Evolutionary conservation across 2,113 vertebrate species (phyloP), one percentile per base, ranked within the genome.

Genomic region (Pseudopipra pipra): DNA sequence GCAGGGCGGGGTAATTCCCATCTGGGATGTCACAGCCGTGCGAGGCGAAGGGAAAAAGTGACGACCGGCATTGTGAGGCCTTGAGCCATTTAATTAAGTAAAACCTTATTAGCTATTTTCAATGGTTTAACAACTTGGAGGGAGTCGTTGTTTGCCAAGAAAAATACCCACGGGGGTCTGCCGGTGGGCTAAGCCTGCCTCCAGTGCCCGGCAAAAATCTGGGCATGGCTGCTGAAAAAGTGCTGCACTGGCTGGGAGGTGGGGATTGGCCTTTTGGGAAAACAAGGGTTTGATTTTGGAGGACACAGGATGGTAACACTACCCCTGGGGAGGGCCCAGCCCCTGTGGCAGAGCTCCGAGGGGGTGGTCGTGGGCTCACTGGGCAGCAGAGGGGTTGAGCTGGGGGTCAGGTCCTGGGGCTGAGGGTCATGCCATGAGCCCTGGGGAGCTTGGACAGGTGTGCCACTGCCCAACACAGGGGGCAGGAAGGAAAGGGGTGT

Each of bases 371-470:
- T 62, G 52, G 28, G n/a, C 39, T 82, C 3, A 0, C 39, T 9
- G 68, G 65, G 41, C 56, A 12, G n/a, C 0, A 1, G 31, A 14
- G 37, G 58, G 46, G 41, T 35, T 31, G 39, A 41, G 51, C 44
- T 43, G 73, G 72, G 11, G 20, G 18, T 46, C 0, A 0, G 7
- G 14, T 58, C 22, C 31, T 0, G 2, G 78, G 25, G 22, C 3
- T 19, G 30, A 4, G 51, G 43, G n/a, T 46, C 24, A 3, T 1
- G 8, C 14, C 1, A 0, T 39, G 68, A 92, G 51, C 52, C 51
- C 43, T 8, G 63, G 20, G 27, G 12, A 39, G 8, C 5, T 51
- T 31, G 41, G 37, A 17, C 5, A 2, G 83, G 1, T 14, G 49
- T 65, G 72, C 51, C 72, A 37, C 0, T 0, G n/a, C n/a, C 55